A percentile compares a stretch with the other conserved stretches of the same genome.
Conservation (phyloP, 2,888 invertebrate species). For the Hyppa rectilinea region DNA sequence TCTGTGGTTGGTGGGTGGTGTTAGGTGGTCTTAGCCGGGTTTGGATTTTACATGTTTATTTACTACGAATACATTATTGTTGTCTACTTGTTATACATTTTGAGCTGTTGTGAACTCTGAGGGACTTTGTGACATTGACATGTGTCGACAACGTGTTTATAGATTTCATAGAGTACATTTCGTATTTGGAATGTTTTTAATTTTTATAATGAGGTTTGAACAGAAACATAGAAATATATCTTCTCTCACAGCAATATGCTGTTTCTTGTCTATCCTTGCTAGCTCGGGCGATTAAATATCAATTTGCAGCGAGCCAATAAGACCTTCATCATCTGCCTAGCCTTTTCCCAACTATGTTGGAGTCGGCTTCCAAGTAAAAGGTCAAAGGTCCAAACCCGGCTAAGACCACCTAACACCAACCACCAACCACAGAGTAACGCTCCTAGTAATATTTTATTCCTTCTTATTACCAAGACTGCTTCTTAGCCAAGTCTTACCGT, state of each 20-base stretch:
- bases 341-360: too few relatives aligned
- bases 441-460: too few relatives aligned
- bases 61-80: slow-evolving; percentile 29
- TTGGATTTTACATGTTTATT: slow-evolving; percentile 41
- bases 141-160: not conserved
- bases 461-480: too few relatives aligned
- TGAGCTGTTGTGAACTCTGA: slow-evolving; percentile 17
- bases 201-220: slow-evolving; percentile 8
- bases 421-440: too few relatives aligned
- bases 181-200: slow-evolving; percentile 19
- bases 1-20: not conserved
- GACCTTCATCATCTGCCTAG: too few relatives aligned
- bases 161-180: slow-evolving; percentile 50
- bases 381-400: too few relatives aligned
- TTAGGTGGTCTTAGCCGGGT: slow-evolving; percentile 1
- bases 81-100: slow-evolving; percentile 64
- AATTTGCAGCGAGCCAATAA: not conserved
- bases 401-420: too few relatives aligned
- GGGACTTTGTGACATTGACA: slow-evolving; percentile 8
- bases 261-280: not conserved
- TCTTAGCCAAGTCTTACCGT: not conserved
- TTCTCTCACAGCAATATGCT: not conserved
- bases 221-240: not conserved
- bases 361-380: too few relatives aligned
- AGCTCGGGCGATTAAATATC: not conserved